These are phyloP conservation scores for Hoplias malabaricus DNA, from an alignment of 2,113 vertebrate species.

Conservation along the genomic window DNA sequence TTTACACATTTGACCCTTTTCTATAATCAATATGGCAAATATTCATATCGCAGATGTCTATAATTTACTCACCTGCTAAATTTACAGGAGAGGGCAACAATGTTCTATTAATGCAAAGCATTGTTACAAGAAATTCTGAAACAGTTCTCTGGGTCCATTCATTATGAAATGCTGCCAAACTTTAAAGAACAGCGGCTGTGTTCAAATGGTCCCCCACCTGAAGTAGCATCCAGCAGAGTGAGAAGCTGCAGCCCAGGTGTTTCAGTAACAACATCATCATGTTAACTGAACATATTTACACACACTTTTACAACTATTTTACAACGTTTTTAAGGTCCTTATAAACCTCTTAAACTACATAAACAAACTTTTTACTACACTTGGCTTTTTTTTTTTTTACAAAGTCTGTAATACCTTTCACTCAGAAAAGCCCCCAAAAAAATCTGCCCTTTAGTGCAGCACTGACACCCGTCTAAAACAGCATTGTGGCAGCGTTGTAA, in stretches of 20 bases:
- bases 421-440: background rate
- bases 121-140: no score
- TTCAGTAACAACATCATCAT: slow-evolving; percentile 16
- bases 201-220: background rate
- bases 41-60: no score
- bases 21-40: no score
- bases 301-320: slow-evolving; percentile 15
- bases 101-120: no score
- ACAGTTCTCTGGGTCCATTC: no score
- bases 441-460: background rate
- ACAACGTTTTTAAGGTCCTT: background rate
- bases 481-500: slow-evolving; percentile 4
- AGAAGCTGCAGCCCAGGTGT: background rate
- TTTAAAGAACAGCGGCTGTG: no score
- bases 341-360: slow-evolving; percentile 2
- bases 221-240: background rate
- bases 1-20: no score
- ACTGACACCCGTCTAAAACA: background rate
- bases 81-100: no score
- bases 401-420: background rate
- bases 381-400: background rate
- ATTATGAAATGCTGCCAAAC: no score
- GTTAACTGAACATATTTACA: slow-evolving; percentile 12
- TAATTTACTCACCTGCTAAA: no score
- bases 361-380: slow-evolving; percentile 1